Conservation (phyloP, 64 coral and sea anemone genomes). For the Porites australiensis region DNA sequence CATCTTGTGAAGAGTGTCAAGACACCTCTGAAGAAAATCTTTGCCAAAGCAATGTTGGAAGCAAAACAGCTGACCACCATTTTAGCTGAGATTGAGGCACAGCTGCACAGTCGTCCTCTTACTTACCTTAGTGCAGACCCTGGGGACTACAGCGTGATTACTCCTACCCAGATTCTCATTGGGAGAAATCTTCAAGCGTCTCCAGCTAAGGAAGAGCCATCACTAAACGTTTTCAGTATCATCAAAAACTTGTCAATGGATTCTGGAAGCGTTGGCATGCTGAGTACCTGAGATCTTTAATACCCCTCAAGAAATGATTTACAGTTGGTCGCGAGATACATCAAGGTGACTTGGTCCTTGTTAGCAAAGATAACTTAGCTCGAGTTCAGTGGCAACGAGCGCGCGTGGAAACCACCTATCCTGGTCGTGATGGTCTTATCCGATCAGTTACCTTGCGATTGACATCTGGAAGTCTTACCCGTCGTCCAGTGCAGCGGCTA, state of each 20-base stretch:
- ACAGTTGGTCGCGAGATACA: neutral
- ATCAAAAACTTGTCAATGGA: neutral
- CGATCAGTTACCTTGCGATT: too few species aligned
- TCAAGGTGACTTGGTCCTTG: conserved; percentile 3
- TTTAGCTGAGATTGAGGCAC: too few species aligned
- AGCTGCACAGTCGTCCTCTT: too few species aligned
- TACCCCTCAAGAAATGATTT: neutral
- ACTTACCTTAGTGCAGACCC: too few species aligned
- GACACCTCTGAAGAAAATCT: too few species aligned
- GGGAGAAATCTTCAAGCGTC: neutral
- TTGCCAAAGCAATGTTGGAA: too few species aligned
- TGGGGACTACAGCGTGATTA: too few species aligned
- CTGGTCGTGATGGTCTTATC: too few species aligned
- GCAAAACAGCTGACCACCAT: too few species aligned
- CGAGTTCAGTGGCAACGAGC: neutral
- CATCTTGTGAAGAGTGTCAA: too few species aligned
- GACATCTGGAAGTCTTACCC: too few species aligned
- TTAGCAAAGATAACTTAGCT: neutral
- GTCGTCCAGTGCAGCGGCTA: too few species aligned
- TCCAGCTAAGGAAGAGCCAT: neutral
- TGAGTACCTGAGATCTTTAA: neutral
- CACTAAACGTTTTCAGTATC: neutral
- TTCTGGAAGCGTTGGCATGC: neutral
- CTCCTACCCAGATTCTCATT: neutral
- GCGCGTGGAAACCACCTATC: neutral